A percentile compares a stretch with the other conserved stretches of the same genome.
Conservation (phyloP, 2,113 vertebrate genomes). For the Vulpes ferrilata region DNA sequence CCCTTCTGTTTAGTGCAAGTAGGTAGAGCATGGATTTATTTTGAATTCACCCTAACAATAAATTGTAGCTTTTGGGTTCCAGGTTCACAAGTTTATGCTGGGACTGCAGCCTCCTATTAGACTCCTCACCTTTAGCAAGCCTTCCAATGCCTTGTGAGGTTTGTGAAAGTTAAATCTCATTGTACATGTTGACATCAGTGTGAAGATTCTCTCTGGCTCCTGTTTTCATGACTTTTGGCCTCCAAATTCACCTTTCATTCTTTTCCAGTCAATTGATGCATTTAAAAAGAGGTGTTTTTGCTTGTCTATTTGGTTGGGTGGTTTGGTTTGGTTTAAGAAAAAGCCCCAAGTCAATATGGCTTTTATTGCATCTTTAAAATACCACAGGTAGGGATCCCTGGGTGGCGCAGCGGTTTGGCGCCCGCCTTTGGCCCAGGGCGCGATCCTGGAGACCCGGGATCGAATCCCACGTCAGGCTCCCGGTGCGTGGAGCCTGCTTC, state of each 20-base stretch:
- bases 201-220: neutral
- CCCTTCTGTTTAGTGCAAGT: neutral
- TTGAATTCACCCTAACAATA: neutral
- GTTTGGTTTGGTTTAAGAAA: neutral
- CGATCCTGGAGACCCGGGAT: too few relatives aligned
- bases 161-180: neutral
- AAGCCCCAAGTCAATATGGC: neutral
- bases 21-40: neutral
- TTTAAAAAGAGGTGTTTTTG: neutral
- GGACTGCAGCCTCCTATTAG: neutral
- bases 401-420: too few relatives aligned
- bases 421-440: too few relatives aligned
- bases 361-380: neutral
- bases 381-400: neutral
- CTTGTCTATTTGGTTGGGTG: neutral
- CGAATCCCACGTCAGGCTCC: too few relatives aligned
- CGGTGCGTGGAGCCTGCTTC: too few relatives aligned
- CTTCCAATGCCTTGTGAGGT: neutral
- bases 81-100: neutral
- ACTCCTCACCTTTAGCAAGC: neutral
- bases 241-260: neutral
- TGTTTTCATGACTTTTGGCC: neutral
- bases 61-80: neutral
- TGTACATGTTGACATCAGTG: neutral
- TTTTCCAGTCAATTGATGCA: neutral